These are phyloP conservation scores for Myotis vivesi DNA, from an alignment of 2,797 vertebrate genomes.

Conservation along the genomic window DNA sequence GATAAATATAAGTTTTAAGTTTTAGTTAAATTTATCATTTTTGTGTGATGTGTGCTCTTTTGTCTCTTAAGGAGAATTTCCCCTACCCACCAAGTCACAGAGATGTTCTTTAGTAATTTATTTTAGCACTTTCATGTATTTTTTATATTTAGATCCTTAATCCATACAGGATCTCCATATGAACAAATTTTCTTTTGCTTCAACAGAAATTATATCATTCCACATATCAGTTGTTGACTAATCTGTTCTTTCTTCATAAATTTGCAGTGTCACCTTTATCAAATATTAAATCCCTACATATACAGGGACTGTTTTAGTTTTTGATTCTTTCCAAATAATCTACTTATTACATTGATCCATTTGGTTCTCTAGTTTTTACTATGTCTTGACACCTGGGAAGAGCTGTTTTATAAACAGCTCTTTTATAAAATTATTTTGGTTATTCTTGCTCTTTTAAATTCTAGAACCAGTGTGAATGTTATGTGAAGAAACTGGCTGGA, in stretches of 20 bases:
- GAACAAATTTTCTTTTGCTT: conserved; percentile 4
- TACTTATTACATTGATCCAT: not conserved
- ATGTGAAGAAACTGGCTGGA: not conserved
- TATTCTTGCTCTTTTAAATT: not conserved
- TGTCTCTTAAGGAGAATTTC: conserved; percentile 21
- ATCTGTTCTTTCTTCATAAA: not conserved
- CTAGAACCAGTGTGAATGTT: not conserved
- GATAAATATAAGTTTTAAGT: not conserved
- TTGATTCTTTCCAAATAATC: not conserved
- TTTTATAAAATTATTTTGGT: not conserved
- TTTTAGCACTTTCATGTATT: not conserved
- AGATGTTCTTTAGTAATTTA: not conserved
- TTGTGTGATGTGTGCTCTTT: not conserved
- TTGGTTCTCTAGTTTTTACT: not conserved
- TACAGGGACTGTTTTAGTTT: not conserved
- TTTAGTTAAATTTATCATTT: not conserved
- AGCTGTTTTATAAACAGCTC: not conserved
- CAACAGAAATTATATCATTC: not conserved
- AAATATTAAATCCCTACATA: not conserved
- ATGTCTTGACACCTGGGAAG: not conserved
- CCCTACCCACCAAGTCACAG: not conserved
- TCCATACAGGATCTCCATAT: not conserved
- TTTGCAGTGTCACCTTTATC: not conserved
- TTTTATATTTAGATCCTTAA: not conserved
- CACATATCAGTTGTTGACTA: not conserved